These are phyloP conservation scores for Ramphastos sulfuratus DNA, from an alignment of 2,113 vertebrate genomes.

Conservation along the genomic window DNA sequence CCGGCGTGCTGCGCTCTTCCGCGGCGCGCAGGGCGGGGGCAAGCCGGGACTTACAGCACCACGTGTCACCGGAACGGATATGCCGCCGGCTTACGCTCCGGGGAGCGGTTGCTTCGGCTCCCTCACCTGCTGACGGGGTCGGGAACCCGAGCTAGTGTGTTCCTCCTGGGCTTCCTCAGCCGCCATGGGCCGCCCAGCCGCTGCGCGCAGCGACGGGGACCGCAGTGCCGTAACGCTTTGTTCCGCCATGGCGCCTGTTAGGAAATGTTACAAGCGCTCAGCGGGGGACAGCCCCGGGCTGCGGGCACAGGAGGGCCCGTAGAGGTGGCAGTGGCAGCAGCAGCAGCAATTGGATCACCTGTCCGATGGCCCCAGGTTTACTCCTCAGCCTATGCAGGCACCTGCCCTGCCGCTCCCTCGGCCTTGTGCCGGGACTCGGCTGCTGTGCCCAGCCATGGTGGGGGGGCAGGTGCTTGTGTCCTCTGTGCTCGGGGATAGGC, in stretches of 20 bases:
- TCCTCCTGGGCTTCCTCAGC: fast-evolving
- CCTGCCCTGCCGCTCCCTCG: neutral
- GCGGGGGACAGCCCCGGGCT: neutral
- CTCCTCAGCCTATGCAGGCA: neutral
- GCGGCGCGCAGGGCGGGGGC: neutral
- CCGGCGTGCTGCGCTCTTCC: constrained; percentile 48
- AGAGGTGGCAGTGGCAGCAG: neutral
- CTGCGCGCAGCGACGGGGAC: neutral
- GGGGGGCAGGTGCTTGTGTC: neutral
- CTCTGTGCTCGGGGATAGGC: fast-evolving
- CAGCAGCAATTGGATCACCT: neutral
- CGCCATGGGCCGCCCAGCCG: fast-evolving
- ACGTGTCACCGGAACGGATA: too few species aligned
- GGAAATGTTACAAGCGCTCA: fast-evolving
- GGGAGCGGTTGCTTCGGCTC: fast-evolving
- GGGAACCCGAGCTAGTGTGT: fast-evolving
- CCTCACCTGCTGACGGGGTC: fast-evolving
- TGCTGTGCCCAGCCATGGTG: fast-evolving
- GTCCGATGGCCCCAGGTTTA: neutral
- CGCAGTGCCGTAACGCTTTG: neutral
- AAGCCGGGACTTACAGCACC: neutral
- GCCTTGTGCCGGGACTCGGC: neutral
- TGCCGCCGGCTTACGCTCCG: fast-evolving
- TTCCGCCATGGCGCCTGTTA: neutral
- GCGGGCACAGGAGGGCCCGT: fast-evolving